Base-by-base conservation (phyloP, 2,888 invertebrate species). In the Drosophila parthenogenetica region DNA sequence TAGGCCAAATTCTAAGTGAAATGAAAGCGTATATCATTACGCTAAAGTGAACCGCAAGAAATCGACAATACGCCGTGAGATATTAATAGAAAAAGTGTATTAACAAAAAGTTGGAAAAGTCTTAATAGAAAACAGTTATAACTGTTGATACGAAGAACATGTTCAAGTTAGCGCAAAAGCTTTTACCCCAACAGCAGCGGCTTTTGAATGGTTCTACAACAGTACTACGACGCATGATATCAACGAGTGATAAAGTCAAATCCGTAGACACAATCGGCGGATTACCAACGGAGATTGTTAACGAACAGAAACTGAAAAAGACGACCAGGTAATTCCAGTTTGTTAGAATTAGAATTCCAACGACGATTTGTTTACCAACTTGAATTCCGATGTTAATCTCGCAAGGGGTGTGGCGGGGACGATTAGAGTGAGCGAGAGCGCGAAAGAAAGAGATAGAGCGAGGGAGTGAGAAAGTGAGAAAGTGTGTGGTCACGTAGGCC, bases 171-270 rank as follows among this genome's bases (percentile, higher is more conserved):
- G 81, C 81, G 8, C 89, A 89, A 29, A 80, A 77, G 53, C 57
- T 90, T 3, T 49, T 84, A 29, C 65, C 82, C 39, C 80, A 61
- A 63, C 85, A 35, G 35, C 35, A 79, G 61, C 68, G 72, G 29
- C 25, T 73, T 11, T n/a, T 79, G 3, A 58, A 63, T 14, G 60
- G 51, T 16, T 49, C 67, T 2, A 35, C 35, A 10, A 40, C 50
- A 17, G 39, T 51, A 25, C 37, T 82, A 10, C 70, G 68, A 29
- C 77, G 87, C 4, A 51, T 68, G 1, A 91, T 91, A 39, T 89
- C 90, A 11, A 91, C 90, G 14, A 90, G 90, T 61, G 90, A 91
- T 53, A 85, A 87, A 72, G 90, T 89, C 0, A 91, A 90, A 71
- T 76, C 79, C 13, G 80, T 69, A 22, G 89, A 90, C 35, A 91